These are phyloP conservation scores for Plemyria rubiginata DNA, from an alignment of 2,888 invertebrate genomes.

Conservation along the genomic window DNA sequence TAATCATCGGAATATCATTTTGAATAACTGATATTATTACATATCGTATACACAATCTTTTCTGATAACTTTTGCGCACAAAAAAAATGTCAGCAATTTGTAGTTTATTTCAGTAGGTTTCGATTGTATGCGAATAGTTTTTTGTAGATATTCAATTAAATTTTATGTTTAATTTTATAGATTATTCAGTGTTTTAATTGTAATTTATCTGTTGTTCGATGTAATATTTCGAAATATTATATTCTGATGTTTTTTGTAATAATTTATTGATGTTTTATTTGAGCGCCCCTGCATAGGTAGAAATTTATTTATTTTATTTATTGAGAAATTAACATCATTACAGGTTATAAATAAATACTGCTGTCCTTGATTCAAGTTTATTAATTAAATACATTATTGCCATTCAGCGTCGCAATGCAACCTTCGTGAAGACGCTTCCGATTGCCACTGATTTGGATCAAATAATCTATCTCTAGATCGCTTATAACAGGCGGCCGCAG, in stretches of 20 bases:
- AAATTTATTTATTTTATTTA: too few relatives aligned
- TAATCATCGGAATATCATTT: conserved; percentile 65
- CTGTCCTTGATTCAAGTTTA: neutral
- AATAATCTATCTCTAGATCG: too few relatives aligned
- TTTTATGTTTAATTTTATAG: conserved; percentile 36
- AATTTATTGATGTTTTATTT: conserved; percentile 60
- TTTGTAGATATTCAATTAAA: conserved; percentile 16
- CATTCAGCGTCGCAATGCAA: too few relatives aligned
- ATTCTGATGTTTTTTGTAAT: conserved; percentile 80
- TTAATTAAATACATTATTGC: neutral
- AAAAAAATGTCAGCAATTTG: conserved; percentile 40
- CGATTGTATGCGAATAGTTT: conserved; percentile 4
- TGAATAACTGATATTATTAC: conserved; percentile 57
- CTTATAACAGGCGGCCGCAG: too few relatives aligned
- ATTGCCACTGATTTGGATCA: too few relatives aligned
- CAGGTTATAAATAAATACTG: too few relatives aligned
- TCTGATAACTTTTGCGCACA: conserved; percentile 71
- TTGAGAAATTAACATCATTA: too few relatives aligned
- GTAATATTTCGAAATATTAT: conserved; percentile 77
- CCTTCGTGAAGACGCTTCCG: too few relatives aligned
- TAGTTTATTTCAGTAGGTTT: conserved; percentile 10
- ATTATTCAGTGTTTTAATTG: conserved; percentile 39
- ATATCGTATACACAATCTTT: conserved; percentile 72
- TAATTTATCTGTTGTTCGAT: conserved; percentile 65
- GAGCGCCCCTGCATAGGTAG: too few relatives aligned